These are phyloP conservation scores for Micropterix aruncella DNA, from an alignment of 2,888 invertebrate genomes.

Conservation along the genomic window DNA sequence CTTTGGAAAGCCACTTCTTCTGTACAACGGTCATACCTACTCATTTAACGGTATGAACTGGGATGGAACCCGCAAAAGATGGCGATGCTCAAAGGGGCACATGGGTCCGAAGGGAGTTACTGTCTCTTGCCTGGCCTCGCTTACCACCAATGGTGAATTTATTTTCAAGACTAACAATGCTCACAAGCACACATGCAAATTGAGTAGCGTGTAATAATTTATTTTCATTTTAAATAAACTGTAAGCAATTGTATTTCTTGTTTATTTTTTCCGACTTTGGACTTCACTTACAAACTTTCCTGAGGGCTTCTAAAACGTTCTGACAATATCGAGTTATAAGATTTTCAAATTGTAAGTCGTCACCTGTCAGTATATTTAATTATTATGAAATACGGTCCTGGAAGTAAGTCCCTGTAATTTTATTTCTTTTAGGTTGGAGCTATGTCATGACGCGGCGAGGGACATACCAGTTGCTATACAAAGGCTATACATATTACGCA, in stretches of 20 bases:
- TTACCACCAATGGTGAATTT: neutral
- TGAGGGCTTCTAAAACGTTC: too few relatives aligned
- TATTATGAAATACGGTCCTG: too few relatives aligned
- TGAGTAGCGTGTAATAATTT: neutral
- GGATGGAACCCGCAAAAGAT: neutral
- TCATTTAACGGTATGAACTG: slow-evolving; percentile 4
- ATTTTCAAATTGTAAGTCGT: too few relatives aligned
- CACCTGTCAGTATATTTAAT: too few relatives aligned
- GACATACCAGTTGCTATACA: neutral
- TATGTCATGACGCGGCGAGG: neutral
- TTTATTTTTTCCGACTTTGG: too few relatives aligned
- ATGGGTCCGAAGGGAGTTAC: neutral
- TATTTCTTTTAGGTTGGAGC: too few relatives aligned
- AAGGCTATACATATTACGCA: neutral
- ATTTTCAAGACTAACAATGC: neutral
- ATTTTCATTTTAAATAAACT: neutral
- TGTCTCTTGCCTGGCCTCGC: neutral
- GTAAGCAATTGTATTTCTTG: too few relatives aligned
- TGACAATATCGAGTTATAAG: too few relatives aligned
- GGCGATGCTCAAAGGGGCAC: slow-evolving; percentile 1
- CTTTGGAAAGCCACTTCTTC: slow-evolving; percentile 1
- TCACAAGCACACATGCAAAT: neutral
- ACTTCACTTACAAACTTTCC: too few relatives aligned
- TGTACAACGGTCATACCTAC: slow-evolving; percentile 2
- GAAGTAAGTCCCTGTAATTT: too few relatives aligned